Conservation (phyloP, 2,797 vertebrate species). For the Meda fulgida region DNA sequence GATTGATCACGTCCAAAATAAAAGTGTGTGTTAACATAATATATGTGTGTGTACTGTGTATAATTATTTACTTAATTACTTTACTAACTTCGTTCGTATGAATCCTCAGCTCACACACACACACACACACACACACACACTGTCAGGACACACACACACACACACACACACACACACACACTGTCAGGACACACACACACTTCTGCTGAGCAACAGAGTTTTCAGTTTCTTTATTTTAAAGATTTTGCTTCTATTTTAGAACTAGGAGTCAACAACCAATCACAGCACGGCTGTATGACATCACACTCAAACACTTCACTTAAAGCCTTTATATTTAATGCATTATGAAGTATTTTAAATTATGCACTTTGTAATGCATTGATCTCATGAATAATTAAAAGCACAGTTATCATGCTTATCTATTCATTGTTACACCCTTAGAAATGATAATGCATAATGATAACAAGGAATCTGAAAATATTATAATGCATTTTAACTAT, state of each 20-base stretch:
- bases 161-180: too few species aligned
- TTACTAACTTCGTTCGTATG: too few species aligned
- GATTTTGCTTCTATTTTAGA: constrained; percentile 9
- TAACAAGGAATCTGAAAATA: not conserved
- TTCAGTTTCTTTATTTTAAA: not conserved
- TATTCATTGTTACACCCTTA: not conserved
- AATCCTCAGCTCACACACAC: constrained; percentile 30
- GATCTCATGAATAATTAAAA: not conserved
- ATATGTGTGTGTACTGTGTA: too few species aligned
- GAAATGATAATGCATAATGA: not conserved
- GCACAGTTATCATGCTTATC: not conserved
- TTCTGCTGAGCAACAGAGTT: not conserved
- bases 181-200: too few species aligned
- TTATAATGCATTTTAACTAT: not conserved
- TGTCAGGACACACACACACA: not conserved
- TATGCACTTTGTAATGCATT: not conserved
- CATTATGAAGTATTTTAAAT: not conserved
- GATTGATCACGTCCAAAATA: too few species aligned
- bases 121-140: not conserved
- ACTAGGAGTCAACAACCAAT: not conserved
- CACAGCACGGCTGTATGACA: not conserved
- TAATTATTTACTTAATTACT: too few species aligned
- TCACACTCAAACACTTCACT: not conserved
- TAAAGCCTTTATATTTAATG: not conserved
- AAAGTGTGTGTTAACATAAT: too few species aligned